Base-by-base conservation (phyloP, 2,113 vertebrate species). In the Hiodon tergisus region DNA sequence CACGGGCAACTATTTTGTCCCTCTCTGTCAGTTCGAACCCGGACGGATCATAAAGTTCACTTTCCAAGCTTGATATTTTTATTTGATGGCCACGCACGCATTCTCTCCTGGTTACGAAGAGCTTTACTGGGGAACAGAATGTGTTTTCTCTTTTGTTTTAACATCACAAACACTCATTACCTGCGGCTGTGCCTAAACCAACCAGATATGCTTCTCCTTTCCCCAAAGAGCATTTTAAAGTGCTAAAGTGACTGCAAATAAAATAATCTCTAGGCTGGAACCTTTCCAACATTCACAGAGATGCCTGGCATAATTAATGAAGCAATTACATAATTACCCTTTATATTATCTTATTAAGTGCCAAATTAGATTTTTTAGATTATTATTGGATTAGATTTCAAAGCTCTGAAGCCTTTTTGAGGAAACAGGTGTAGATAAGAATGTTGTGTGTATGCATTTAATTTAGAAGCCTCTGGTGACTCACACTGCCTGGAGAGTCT, bases 231-330 rank as follows among this genome's bases (percentile, higher is more conserved):
- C 46, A 8, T 11, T 10, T 31, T 31, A 31, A 31, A 31, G 31
- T 31, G 31, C 31, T 31, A 31, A 31, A 31, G 31, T 6, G 2
- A 17, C 50, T 57, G 31, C 59, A 63, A 57, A 63, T 65, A 6
- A 55, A 47, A 70, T 5, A 31, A 31, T 31, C 31, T 31, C 31
- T 31, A 31, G 31, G 31, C 31, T 31, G 31, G 31, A 31, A 31
- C 31, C 31, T 31, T 31, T 13, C 67, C 14, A 52, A 60, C 14
- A 6, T 6, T 11, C 68, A 55, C 74, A 70, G 57, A 61, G 67
- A 76, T 31, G 17, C 58, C 47, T 7, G 51, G 48, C 68, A 71
- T 60, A 76, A 69, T 69, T 75, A 75, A 65, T 62, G 47, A 46
- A 70, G 57, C 54, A 70, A 76, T 75, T 51, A 17, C 11, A 48